Evolutionary conservation across 2,888 invertebrate species (phyloP), one percentile per base, ranked within the genome.

Genomic region (Agrochola lota): DNA sequence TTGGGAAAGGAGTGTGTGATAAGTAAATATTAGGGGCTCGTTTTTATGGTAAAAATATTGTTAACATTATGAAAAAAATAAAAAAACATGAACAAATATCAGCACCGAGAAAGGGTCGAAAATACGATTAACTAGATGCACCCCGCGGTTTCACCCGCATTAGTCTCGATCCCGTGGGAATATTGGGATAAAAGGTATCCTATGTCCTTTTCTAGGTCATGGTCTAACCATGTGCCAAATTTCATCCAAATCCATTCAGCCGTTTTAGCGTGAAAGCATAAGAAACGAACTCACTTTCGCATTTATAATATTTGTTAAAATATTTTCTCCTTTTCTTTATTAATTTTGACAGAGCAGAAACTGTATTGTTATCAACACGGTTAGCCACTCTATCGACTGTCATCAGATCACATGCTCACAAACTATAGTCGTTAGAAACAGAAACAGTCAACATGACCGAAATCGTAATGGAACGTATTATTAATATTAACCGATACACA

Each of bases 1-100:
- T 62, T 46, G 35, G 64, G 63, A 63, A 0, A 0, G 43, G 20
- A n/a, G 5, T 40, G n/a, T 49, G n/a, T n/a, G 17, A 11, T 35
- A 3, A 6, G 7, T 52, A 23, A n/a, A 76, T 76, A 20, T 55
- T 43, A 55, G 11, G 52, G 2, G 11, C 17, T 55, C 15, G 20
- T 77, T 75, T 77, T 6, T 43, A 75, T 35, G 23, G 23, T 20
- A 20, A n/a, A 20, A 20, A 67, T 30, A 67, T 23, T 26, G 15
- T 23, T 5, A 0, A 12, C 3, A 20, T 30, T 23, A 9, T 15
- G 8, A 30, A 63, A 30, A 30, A 2, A n/a, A 23, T 52, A 57
- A 30, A 30, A 30, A 30, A 62, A 49, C 9, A 23, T 15, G 9
- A 17, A 15, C 30, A 23, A 68, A 52, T 8, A 23, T 15, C 23